Evolutionary conservation across 2,797 vertebrate species (phyloP), one percentile per base, ranked within the genome.

Genomic region (Sebastes itinus): DNA sequence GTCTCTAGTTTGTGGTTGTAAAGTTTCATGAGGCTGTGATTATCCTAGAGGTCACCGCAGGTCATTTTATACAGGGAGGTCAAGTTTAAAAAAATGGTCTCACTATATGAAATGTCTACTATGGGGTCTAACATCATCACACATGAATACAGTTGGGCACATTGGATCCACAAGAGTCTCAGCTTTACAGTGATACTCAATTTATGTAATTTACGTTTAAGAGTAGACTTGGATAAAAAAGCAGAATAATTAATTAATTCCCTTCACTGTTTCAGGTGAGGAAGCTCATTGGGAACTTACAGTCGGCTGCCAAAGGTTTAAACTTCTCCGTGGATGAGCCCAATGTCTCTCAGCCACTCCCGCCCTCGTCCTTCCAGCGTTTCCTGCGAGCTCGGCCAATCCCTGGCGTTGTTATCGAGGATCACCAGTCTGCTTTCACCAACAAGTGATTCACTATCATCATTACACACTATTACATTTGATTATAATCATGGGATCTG

Each of bases 331-430:
- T 97, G 58, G 82, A 38, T 0, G 95, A 94, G 66, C 90, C 87
- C 0, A 1, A 0, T 2, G 54, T 74, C 69, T 94, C 96, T 12
- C 97, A 97, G 91, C 94, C 97, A 0, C 97, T 99, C 13, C 98
- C 98, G 0, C 98, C 98, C 0, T 97, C 97, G 0, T 99, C 98
- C 82, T 97, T 99, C 87, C 98, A 99, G 87, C 96, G 97, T n/a
- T 99, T 99, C 90, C 95, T 99, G 32, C 95, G 94, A 32, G 95
- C 89, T 63, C 94, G 84, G 13, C 93, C 93, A 4, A 94, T 99
- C 89, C 97, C 98, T 0, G 98, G 98, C 0, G 85, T 98, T 0
- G 97, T 99, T 2, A 92, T 99, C 1, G 86, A 97, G 0, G 97
- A 99, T 83, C 97, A 99, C 77, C 54, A 13, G 2, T 62, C 88